A percentile compares a stretch with the other conserved stretches of the same genome.
Conservation (phyloP, 92 coral and sea anemone genomes). For the Phenganax marumi region DNA sequence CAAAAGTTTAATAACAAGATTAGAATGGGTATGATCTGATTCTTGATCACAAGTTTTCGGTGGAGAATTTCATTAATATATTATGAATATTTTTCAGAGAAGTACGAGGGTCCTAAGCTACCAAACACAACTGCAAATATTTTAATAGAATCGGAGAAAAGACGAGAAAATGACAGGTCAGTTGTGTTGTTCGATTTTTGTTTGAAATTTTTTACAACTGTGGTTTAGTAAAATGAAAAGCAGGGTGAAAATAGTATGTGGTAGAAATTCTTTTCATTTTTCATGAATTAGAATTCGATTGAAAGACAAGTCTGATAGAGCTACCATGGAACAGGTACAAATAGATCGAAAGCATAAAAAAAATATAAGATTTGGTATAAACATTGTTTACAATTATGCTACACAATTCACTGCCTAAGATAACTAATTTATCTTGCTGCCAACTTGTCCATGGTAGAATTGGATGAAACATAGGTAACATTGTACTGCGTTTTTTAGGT, state of each 20-base stretch:
- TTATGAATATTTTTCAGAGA: slow-evolving; percentile 68
- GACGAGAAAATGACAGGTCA: slow-evolving; percentile 72
- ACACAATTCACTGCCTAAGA: too few relatives aligned
- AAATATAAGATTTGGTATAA: too few relatives aligned
- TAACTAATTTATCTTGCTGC: too few relatives aligned
- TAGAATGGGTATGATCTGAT: slow-evolving; percentile 21
- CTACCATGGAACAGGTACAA: slow-evolving; percentile 82
- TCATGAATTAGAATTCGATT: slow-evolving; percentile 61
- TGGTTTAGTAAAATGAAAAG: neutral
- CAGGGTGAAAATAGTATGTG: neutral
- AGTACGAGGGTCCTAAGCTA: slow-evolving; percentile 79
- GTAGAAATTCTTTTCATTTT: neutral
- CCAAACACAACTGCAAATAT: slow-evolving; percentile 82
- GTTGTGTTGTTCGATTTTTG: neutral
- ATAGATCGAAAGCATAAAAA: neutral
- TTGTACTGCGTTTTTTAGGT: slow-evolving; percentile 36
- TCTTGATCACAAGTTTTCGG: neutral
- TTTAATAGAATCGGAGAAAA: slow-evolving; percentile 74
- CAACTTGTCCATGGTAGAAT: neutral
- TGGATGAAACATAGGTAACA: neutral
- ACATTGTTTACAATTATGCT: too few relatives aligned
- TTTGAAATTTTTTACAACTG: neutral
- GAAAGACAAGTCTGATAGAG: slow-evolving; percentile 94
- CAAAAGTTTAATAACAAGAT: slow-evolving; percentile 55
- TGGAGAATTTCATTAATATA: neutral